Evolutionary conservation across 2,888 invertebrate genomes (phyloP).

Genomic region (Sisyra terminalis): DNA sequence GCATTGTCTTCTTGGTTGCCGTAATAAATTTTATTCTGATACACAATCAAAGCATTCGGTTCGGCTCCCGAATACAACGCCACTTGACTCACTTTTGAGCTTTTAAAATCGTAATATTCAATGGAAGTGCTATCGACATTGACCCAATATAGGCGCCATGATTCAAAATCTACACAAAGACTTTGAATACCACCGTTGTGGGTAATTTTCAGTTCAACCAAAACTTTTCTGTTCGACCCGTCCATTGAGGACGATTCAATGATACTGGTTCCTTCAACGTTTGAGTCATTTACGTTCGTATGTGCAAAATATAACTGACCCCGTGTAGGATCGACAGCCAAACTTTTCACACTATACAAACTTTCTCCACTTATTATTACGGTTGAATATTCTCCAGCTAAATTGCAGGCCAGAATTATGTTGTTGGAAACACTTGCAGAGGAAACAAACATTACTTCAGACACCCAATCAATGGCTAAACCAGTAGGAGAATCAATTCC

Average conservation of each 20-base stretch:
- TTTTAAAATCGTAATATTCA: constrained; percentile 30
- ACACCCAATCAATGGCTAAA: constrained; percentile 71
- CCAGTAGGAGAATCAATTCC: constrained; percentile 43
- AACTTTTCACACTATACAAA: constrained; percentile 36
- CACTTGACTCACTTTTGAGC: constrained; percentile 13
- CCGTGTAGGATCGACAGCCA: constrained; percentile 51
- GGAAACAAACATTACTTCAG: constrained; percentile 56
- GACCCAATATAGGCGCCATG: constrained; percentile 55
- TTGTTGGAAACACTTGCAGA: constrained; percentile 31
- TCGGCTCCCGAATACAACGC: constrained; percentile 19
- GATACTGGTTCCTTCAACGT: constrained; percentile 21
- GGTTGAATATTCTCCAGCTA: constrained; percentile 54
- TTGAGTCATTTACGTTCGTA: constrained; percentile 13
- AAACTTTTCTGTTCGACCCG: constrained; percentile 31
- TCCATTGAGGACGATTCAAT: constrained; percentile 50
- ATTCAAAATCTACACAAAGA: constrained; percentile 40
- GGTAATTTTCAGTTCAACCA: constrained; percentile 18
- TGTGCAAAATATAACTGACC: constrained; percentile 37
- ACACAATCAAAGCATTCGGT: constrained; percentile 49
- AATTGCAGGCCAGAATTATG: constrained; percentile 49
- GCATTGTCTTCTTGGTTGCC: constrained; percentile 45
- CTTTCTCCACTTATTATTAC: constrained; percentile 25
- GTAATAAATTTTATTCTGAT: constrained; percentile 45
- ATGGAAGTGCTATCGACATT: constrained; percentile 37
- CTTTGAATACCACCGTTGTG: constrained; percentile 9